These are phyloP conservation scores for Philantomba maxwellii DNA, from an alignment of 2,113 vertebrate species.

Conservation along the genomic window DNA sequence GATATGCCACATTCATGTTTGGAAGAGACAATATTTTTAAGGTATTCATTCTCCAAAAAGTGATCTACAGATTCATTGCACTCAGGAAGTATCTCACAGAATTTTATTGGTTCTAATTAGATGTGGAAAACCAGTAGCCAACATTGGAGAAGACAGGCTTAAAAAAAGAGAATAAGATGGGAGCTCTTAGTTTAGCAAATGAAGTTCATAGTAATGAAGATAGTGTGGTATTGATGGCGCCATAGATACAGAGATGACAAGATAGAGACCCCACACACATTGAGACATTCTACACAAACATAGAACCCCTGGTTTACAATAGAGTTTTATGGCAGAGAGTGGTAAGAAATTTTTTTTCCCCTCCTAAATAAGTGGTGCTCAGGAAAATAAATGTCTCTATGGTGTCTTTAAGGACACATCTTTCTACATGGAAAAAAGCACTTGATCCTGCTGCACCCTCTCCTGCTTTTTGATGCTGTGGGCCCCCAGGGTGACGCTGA, in stretches of 20 bases:
- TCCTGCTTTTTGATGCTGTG: constrained; percentile 26
- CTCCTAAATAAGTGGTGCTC: neutral
- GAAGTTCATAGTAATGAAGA: neutral
- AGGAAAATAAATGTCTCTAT: neutral
- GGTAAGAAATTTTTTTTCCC: neutral
- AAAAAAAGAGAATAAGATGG: neutral
- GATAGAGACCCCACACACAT: neutral
- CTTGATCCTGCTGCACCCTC: neutral
- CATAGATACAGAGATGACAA: neutral
- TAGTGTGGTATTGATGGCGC: neutral
- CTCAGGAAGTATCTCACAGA: neutral
- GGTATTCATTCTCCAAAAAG: neutral
- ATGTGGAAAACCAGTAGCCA: neutral
- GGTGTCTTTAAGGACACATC: neutral
- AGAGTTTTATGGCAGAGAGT: neutral
- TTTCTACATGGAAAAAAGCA: neutral
- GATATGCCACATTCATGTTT: neutral
- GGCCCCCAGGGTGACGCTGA: constrained; percentile 25
- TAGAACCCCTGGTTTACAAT: neutral
- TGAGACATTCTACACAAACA: neutral
- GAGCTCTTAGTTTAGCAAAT: neutral
- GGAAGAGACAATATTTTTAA: neutral
- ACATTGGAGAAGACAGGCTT: neutral
- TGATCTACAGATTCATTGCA: neutral
- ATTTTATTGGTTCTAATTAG: neutral